Conservation (phyloP, 2,113 vertebrate genomes). For the Chaetodon auriga region DNA sequence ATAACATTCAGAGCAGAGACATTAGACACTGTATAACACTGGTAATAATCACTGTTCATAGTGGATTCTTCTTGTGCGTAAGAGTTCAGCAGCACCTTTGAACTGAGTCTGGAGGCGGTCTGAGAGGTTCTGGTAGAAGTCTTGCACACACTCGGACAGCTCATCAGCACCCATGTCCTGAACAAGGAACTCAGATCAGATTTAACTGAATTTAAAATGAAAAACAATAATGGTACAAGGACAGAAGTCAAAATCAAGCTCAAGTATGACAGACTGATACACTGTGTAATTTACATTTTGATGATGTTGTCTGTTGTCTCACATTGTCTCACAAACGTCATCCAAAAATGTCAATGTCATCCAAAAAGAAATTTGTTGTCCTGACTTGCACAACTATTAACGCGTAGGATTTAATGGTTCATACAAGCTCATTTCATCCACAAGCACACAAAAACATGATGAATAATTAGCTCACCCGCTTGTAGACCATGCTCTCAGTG, state of each 20-base stretch:
- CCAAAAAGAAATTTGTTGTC: background rate
- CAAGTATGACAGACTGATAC: background rate
- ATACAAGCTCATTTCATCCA: background rate
- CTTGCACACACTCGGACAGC: constrained; percentile 94
- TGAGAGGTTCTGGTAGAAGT: constrained; percentile 96
- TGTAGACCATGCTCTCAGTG: constrained; percentile 90
- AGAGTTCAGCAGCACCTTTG: constrained; percentile 87
- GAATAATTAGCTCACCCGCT: constrained; percentile 85
- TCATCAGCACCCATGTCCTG: constrained; percentile 90
- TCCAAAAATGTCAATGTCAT: background rate
- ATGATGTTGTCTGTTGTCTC: background rate
- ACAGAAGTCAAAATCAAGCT: background rate
- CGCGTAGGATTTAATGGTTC: background rate
- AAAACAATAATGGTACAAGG: background rate
- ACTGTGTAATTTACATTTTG: background rate
- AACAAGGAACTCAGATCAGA: constrained; percentile 5
- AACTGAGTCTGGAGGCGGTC: constrained; percentile 92
- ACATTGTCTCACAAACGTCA: too few relatives aligned
- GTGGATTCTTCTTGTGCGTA: background rate
- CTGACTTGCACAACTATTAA: background rate
- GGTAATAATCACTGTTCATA: background rate
- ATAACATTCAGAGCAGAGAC: background rate
- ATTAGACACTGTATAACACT: too few relatives aligned
- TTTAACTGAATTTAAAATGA: background rate
- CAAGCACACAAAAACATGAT: background rate